Conservation (phyloP, 2,888 invertebrate genomes). For the Caenorhabditis parvicauda region DNA sequence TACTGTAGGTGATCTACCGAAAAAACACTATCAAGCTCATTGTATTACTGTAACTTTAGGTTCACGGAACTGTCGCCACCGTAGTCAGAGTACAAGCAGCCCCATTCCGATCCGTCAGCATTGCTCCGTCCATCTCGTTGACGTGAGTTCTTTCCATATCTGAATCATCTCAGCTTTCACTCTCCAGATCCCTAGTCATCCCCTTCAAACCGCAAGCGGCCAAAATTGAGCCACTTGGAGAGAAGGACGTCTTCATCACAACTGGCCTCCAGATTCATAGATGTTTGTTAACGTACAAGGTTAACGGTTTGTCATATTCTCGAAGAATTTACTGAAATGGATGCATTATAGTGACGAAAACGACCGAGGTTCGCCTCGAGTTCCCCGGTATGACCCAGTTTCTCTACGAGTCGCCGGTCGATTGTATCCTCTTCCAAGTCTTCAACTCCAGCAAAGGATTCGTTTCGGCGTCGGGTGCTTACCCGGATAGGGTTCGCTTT, state of each 20-base stretch:
- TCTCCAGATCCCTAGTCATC: constrained; percentile 14
- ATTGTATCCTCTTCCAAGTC: constrained; percentile 87
- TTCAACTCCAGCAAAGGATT: constrained; percentile 87
- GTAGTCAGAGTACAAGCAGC: constrained; percentile 24
- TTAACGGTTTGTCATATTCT: constrained; percentile 65
- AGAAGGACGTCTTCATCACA: constrained; percentile 78
- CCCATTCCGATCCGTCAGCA: constrained; percentile 23
- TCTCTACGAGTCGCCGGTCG: constrained; percentile 91
- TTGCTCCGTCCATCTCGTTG: constrained; percentile 27
- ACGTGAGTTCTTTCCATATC: constrained; percentile 7
- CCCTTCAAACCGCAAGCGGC: constrained; percentile 70
- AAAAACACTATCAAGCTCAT: too few species aligned
- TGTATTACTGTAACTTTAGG: too few species aligned
- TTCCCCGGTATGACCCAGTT: constrained; percentile 80
- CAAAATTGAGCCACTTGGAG: constrained; percentile 77
- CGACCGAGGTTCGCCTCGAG: constrained; percentile 64
- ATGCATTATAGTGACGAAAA: constrained; percentile 45
- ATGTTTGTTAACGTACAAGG: constrained; percentile 80
- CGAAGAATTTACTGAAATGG: too few species aligned
- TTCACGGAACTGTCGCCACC: constrained; percentile 24
- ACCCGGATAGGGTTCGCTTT: constrained; percentile 74
- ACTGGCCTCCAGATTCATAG: constrained; percentile 85
- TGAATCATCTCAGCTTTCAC: neutral
- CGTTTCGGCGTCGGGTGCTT: constrained; percentile 83
- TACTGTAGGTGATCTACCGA: too few species aligned